phyloP scores from a whole-genome alignment of 2,113 vertebrate genomes.

The Miniopterus natalensis region DNA sequence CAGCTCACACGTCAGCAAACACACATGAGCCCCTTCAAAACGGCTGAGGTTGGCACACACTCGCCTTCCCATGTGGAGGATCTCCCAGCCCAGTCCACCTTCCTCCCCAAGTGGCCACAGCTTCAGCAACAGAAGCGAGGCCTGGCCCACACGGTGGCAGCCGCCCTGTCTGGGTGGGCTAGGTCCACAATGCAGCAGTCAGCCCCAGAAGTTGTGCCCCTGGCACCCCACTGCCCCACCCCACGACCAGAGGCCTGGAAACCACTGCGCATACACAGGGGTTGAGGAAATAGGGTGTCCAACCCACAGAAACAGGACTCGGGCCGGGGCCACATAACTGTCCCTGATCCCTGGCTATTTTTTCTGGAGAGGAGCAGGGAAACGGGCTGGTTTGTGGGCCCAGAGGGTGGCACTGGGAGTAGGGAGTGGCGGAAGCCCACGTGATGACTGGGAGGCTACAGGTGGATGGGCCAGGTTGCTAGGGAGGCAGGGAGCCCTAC shows the following conservation, averaged over 20 bases:
- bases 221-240: neutral
- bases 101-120: neutral
- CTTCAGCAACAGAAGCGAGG: neutral
- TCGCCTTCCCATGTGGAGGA: neutral
- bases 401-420: neutral
- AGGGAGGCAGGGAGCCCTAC: neutral
- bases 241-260: neutral
- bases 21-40: neutral
- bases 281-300: neutral
- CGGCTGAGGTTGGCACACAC: too few relatives aligned
- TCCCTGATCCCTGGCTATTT: neutral
- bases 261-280: neutral
- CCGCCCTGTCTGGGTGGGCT: neutral
- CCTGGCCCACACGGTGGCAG: neutral
- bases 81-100: neutral
- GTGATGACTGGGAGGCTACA: rapidly evolving
- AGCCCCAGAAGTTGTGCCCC: neutral
- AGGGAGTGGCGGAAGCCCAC: neutral
- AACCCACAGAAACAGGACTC: neutral
- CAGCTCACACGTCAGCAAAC: neutral
- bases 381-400: neutral
- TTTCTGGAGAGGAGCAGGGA: neutral
- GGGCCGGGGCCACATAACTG: neutral
- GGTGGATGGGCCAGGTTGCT: neutral
- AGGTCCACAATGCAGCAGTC: neutral